Evolutionary conservation across 2,888 invertebrate species (phyloP).

Genomic region (Catonia carolina): DNA sequence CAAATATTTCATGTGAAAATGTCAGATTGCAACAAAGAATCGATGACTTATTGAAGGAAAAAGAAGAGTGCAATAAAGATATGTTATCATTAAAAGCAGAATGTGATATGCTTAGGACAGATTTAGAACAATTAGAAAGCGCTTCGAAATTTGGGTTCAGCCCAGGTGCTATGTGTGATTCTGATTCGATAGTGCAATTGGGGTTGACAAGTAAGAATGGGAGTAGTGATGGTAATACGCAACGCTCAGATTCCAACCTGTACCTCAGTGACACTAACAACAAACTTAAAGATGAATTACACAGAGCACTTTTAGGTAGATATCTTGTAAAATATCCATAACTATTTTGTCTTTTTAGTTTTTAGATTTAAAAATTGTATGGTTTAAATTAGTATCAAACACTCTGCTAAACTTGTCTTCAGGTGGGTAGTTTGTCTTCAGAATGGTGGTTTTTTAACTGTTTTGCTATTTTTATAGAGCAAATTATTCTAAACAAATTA

Average conservation of each 20-base stretch:
- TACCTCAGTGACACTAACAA: conserved; percentile 20
- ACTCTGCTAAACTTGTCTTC: too few relatives aligned
- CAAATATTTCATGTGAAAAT: conserved; percentile 18
- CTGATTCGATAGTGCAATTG: conserved; percentile 26
- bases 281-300: conserved; percentile 30
- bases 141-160: conserved; percentile 17
- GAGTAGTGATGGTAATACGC: background rate
- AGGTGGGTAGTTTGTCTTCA: too few relatives aligned
- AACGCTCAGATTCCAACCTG: conserved; percentile 7
- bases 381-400: too few relatives aligned
- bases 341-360: too few relatives aligned
- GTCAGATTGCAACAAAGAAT: conserved; percentile 24
- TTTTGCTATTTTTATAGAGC: too few relatives aligned
- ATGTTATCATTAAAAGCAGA: conserved; percentile 19
- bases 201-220: conserved; percentile 20
- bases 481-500: too few relatives aligned
- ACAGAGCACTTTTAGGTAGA: conserved; percentile 29
- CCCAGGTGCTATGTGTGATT: conserved; percentile 17
- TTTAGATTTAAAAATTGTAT: too few relatives aligned
- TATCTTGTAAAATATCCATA: too few relatives aligned
- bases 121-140: conserved; percentile 29
- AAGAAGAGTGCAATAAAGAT: conserved; percentile 24
- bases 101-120: conserved; percentile 25
- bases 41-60: conserved; percentile 28
- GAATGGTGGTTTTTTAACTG: too few relatives aligned